These are phyloP conservation scores for Zele albiditarsus DNA, from an alignment of 2,888 invertebrate genomes.

Conservation along the genomic window DNA sequence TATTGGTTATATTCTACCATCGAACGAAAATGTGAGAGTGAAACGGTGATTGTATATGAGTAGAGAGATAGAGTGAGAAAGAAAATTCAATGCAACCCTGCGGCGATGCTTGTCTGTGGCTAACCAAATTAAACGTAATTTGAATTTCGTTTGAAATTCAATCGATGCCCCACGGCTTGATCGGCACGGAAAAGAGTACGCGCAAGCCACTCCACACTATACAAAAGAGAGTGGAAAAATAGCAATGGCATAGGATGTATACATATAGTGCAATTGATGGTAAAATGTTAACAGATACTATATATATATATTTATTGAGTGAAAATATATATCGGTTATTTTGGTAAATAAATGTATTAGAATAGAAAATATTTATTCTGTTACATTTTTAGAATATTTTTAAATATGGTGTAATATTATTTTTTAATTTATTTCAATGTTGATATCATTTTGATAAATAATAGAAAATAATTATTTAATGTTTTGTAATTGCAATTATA, in stretches of 20 bases:
- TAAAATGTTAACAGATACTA: neutral
- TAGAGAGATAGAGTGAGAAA: constrained; percentile 13
- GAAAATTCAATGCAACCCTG: constrained; percentile 28
- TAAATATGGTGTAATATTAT: no score
- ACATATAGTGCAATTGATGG: constrained; percentile 26
- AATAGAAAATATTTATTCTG: no score
- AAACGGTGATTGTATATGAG: constrained; percentile 26
- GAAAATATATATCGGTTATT: constrained; percentile 38
- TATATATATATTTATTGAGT: constrained; percentile 22
- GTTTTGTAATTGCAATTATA: no score
- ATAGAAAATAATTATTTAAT: no score
- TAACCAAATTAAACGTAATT: constrained; percentile 70
- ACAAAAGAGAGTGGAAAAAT: constrained; percentile 16
- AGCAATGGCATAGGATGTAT: constrained; percentile 8
- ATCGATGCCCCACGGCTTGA: constrained; percentile 58
- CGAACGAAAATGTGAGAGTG: constrained; percentile 26
- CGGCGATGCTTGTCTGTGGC: constrained; percentile 51
- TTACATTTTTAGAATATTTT: no score
- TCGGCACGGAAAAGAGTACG: constrained; percentile 31
- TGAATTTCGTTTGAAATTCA: constrained; percentile 71
- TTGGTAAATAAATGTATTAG: constrained; percentile 13
- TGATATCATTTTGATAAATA: no score
- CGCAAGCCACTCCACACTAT: neutral
- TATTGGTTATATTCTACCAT: constrained; percentile 6
- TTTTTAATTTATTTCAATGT: no score